phyloP scores from a whole-genome alignment of 2,888 invertebrate species.

The Meiosimyza platycephala region DNA sequence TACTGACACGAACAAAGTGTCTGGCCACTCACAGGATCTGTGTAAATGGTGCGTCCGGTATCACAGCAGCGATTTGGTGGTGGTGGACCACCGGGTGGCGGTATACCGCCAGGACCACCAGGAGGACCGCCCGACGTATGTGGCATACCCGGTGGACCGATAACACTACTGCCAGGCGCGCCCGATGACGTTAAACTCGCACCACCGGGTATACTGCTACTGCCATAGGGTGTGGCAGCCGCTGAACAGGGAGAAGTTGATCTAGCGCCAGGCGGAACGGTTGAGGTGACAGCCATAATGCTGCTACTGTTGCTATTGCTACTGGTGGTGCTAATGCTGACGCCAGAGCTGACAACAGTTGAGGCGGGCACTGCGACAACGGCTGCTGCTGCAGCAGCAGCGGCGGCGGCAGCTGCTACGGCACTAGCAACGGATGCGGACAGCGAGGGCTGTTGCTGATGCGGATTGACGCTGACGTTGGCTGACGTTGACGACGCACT shows the following conservation, averaged over 20 bases:
- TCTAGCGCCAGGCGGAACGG: conserved; percentile 69
- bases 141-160: conserved; percentile 52
- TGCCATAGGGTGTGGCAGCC: conserved; percentile 68
- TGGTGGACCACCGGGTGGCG: conserved; percentile 41
- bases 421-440: conserved; percentile 52
- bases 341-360: conserved; percentile 42
- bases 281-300: conserved; percentile 70
- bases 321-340: conserved; percentile 40
- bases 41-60: conserved; percentile 90
- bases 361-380: conserved; percentile 51
- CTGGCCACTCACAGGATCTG: conserved; percentile 89
- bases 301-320: conserved; percentile 66
- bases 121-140: conserved; percentile 59
- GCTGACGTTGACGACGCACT: conserved; percentile 64
- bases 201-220: conserved; percentile 58
- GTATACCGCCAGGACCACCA: conserved; percentile 69
- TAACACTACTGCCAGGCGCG: conserved; percentile 43
- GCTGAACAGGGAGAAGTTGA: conserved; percentile 70
- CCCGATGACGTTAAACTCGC: conserved; percentile 41
- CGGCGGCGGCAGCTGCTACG: conserved; percentile 49
- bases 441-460: conserved; percentile 49
- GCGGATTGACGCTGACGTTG: conserved; percentile 54
- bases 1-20: conserved; percentile 92
- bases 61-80: conserved; percentile 80
- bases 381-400: conserved; percentile 57